phyloP scores from a whole-genome alignment of 2,797 vertebrate genomes.

The Eospalax fontanierii region DNA sequence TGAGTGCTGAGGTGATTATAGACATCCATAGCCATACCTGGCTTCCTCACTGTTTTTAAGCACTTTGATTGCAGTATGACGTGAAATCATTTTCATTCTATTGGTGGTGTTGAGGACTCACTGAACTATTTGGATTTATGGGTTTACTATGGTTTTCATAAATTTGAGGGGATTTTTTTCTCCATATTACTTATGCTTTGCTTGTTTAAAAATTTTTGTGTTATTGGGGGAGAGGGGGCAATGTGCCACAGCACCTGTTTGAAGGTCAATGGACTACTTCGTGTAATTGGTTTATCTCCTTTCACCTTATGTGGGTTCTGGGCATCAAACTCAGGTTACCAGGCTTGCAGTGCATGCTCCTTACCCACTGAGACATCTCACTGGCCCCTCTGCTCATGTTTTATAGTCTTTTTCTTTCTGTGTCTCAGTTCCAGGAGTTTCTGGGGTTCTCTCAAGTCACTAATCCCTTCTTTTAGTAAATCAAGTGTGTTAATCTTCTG shows the following conservation, averaged over 20 bases:
- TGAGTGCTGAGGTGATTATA: no score
- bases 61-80: neutral
- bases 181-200: neutral
- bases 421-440: neutral
- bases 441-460: neutral
- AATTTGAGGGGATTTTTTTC: neutral
- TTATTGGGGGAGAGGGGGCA: neutral
- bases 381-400: neutral
- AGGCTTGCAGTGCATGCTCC: no score
- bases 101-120: neutral
- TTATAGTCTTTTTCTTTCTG: neutral
- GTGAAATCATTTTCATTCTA: neutral
- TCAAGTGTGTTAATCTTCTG: neutral
- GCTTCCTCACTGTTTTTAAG: neutral
- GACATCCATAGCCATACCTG: neutral
- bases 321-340: no score
- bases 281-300: neutral
- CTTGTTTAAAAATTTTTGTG: neutral
- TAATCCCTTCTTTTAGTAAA: neutral
- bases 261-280: neutral
- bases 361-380: neutral
- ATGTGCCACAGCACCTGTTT: no score
- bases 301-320: no score
- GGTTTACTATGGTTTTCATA: conserved; percentile 31
- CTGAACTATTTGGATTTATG: neutral